These are phyloP conservation scores for Euleptes europaea DNA, from an alignment of 2,113 vertebrate species.

Conservation along the genomic window DNA sequence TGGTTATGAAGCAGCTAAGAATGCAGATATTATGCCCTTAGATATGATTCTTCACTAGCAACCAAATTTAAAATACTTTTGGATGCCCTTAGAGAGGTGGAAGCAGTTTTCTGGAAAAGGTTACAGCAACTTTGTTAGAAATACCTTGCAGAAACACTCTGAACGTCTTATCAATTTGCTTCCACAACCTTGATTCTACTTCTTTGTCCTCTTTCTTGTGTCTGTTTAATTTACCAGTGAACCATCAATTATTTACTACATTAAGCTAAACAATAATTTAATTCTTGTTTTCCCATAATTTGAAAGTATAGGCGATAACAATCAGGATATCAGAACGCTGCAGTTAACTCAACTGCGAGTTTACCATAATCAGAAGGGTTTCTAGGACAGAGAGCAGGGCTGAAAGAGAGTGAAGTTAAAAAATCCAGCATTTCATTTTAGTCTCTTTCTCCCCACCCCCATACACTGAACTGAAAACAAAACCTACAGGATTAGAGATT, in stretches of 20 bases:
- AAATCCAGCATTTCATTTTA: not conserved
- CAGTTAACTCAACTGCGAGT: not conserved
- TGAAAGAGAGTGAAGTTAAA: not conserved
- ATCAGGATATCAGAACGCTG: not conserved
- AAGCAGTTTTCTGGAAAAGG: not conserved
- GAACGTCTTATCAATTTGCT: not conserved
- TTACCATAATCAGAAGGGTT: not conserved
- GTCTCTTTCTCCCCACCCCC: not conserved
- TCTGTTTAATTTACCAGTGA: not conserved
- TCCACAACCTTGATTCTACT: not conserved
- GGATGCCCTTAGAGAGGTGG: not conserved
- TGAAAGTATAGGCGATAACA: not conserved
- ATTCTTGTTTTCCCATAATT: not conserved
- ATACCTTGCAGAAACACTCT: not conserved
- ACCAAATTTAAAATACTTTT: too few relatives aligned
- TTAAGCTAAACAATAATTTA: not conserved
- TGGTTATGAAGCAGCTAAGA: not conserved
- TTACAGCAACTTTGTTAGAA: not conserved
- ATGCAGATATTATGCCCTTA: not conserved
- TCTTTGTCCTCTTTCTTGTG: not conserved
- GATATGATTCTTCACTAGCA: too few relatives aligned
- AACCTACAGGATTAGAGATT: slow-evolving; percentile 21
- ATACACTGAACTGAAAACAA: slow-evolving; percentile 21
- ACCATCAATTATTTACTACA: not conserved
- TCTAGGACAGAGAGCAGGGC: not conserved